Base-by-base conservation (phyloP, 1,140 invertebrate genomes). In the Lineus longissimus region DNA sequence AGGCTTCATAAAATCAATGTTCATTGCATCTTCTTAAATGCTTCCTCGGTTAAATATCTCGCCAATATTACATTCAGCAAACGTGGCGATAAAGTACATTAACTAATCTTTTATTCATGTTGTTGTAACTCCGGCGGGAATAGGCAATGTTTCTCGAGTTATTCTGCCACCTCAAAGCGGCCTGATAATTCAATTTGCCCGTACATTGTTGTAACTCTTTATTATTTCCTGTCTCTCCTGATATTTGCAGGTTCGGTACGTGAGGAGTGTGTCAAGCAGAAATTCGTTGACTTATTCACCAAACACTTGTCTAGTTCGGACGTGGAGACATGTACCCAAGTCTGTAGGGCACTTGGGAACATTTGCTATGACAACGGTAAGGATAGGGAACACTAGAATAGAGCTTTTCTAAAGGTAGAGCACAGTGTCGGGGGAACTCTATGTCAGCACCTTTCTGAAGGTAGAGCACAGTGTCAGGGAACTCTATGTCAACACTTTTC, bases 291-390 rank as follows among this genome's bases (percentile, higher is more conserved):
- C 9, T 58, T 73, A 15, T 61, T 81, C 6, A 25, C 80, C 23
- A 64, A 72, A 43, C 58, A 74, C 9, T 55, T 81, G 7, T 59
- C 70, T 27, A 63, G 67, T 47, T 66, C 74, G 45, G 70, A 81
- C 65, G 78, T 81, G 33, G 70, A 75, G 30, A 64, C 76, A 30
- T 75, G 72, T 9, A 73, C 74, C n/a, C 91, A 93, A 74, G 85
- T 87, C 22, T 90, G 89, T 66, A 84, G 92, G 71, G 91, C 91
- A 6, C 79, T 95, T 23, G 92, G 91, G 51, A 95, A 95, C 78
- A 88, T 94, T 70, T 93, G 90, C 71, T 94, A 89, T 79, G 89
- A 93, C 73, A 93, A 92, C 84, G 88, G 92, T 86, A 84, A 83
- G 70, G 36, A 0, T 23, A 40, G 13, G 13, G 19, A 55, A 15